Percentiles rank a stretch among this genome's conserved stretches.
These are phyloP conservation scores for Pyrocephalus nanus DNA, from an alignment of 2,797 vertebrate species.

Conservation along the genomic window DNA sequence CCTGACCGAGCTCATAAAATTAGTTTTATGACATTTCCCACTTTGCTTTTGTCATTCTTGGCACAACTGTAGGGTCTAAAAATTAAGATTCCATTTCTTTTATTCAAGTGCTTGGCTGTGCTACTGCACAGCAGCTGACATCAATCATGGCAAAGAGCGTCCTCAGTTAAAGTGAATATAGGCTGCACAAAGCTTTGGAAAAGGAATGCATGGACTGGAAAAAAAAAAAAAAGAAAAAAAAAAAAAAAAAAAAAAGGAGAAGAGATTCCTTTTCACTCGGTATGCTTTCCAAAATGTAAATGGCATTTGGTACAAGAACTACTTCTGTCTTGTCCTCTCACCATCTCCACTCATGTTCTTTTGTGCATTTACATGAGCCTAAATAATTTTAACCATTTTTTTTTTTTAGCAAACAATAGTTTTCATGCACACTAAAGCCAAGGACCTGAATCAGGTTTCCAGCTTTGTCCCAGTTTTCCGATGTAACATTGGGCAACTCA, in stretches of 20 bases:
- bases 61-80: conserved; percentile 29
- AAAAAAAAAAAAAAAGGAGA: neutral
- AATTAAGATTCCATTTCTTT: conserved; percentile 73
- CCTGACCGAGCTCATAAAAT: conserved; percentile 44
- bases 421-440: neutral
- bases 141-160: conserved; percentile 66
- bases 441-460: neutral
- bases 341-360: neutral
- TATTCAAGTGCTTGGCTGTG: conserved; percentile 67
- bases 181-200: conserved; percentile 12
- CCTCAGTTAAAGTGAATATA: conserved; percentile 19
- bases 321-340: neutral
- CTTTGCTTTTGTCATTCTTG: conserved; percentile 66
- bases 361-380: neutral
- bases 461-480: neutral
- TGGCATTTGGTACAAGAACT: neutral
- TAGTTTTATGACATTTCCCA: conserved; percentile 63
- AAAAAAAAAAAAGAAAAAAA: neutral
- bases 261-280: conserved; percentile 2
- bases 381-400: neutral
- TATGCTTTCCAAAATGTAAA: neutral
- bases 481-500: neutral
- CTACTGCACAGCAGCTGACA: conserved; percentile 72
- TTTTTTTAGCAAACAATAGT: neutral
- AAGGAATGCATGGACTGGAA: neutral